Conservation (phyloP, 2,797 vertebrate species). For the Cossypha polioptera region DNA sequence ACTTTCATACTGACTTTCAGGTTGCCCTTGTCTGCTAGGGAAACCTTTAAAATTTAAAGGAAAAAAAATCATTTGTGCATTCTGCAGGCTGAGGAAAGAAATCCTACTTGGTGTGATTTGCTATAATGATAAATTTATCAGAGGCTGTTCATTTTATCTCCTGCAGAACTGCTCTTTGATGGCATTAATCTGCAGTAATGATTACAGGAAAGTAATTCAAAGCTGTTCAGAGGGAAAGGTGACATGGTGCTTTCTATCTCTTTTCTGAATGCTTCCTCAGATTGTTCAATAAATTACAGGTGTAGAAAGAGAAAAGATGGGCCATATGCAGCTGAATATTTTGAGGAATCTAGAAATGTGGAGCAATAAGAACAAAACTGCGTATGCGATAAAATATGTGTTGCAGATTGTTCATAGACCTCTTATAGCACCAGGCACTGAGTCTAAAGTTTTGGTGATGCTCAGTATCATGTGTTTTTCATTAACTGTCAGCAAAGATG, state of each 20-base stretch:
- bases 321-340: not conserved
- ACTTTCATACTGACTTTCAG: constrained; percentile 9
- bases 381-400: not conserved
- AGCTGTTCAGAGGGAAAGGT: constrained; percentile 36
- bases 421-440: not conserved
- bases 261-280: constrained; percentile 24
- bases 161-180: constrained; percentile 66
- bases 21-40: constrained; percentile 10
- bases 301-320: not conserved
- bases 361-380: not conserved
- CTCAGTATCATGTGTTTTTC: not conserved
- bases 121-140: constrained; percentile 71
- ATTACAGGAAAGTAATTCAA: constrained; percentile 64
- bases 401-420: not conserved
- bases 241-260: constrained; percentile 30
- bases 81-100: constrained; percentile 55
- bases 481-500: not conserved
- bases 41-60: constrained; percentile 46
- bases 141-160: constrained; percentile 63
- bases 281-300: constrained; percentile 21
- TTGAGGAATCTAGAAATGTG: not conserved
- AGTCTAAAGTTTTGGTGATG: not conserved
- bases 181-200: constrained; percentile 70
- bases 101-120: constrained; percentile 36
- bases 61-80: constrained; percentile 31